Evolutionary conservation across 2,888 invertebrate genomes (phyloP).

Genomic region (Morpho helenor): DNA sequence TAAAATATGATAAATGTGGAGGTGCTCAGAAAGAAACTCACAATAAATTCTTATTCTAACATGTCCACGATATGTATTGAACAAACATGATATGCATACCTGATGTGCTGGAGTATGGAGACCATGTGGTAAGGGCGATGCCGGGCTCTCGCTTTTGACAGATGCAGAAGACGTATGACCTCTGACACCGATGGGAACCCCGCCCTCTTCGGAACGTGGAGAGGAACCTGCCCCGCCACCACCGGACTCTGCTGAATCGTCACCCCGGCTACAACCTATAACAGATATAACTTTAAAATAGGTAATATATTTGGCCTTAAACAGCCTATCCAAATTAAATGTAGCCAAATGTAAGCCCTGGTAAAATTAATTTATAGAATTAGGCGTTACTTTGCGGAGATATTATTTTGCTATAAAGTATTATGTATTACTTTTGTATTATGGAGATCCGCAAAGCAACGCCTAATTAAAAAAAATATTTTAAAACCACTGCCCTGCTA

Average conservation of each 20-base stretch:
- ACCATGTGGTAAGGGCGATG: constrained; percentile 64
- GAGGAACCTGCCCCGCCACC: constrained; percentile 79
- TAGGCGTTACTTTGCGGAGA: too few relatives aligned
- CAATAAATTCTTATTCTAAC: too few relatives aligned
- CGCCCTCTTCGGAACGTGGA: constrained; percentile 73
- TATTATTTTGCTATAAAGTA: too few relatives aligned
- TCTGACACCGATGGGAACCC: constrained; percentile 80
- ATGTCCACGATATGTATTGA: too few relatives aligned
- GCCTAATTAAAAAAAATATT: too few relatives aligned
- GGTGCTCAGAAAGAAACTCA: too few relatives aligned
- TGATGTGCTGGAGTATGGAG: constrained; percentile 69
- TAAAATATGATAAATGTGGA: too few relatives aligned
- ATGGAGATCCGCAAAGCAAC: too few relatives aligned
- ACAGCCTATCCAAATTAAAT: background rate
- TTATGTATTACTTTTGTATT: too few relatives aligned
- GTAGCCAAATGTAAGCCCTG: too few relatives aligned
- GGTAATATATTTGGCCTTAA: background rate
- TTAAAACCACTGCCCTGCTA: too few relatives aligned
- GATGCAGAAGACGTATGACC: constrained; percentile 93
- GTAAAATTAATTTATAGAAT: too few relatives aligned
- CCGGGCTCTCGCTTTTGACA: constrained; percentile 91
- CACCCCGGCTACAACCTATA: constrained; percentile 79
- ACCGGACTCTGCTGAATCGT: constrained; percentile 74
- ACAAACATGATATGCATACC: constrained; percentile 35
- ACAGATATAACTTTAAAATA: background rate